A percentile compares a stretch with the other conserved stretches of the same genome.
These are phyloP conservation scores for Loxodonta africana DNA, from an alignment of 2,113 vertebrate species.

Conservation along the genomic window DNA sequence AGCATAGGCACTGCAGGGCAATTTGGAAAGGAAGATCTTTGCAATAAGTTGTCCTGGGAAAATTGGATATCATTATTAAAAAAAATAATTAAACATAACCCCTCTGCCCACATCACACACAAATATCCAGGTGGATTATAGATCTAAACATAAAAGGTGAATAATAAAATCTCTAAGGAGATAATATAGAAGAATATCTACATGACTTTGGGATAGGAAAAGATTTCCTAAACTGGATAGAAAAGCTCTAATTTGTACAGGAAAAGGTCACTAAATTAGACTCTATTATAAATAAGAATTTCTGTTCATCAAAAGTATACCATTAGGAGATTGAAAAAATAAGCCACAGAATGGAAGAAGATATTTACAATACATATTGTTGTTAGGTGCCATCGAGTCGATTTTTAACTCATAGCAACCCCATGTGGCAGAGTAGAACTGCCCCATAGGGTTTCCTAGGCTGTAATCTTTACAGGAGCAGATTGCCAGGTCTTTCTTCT, in stretches of 20 bases:
- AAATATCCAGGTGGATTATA: background rate
- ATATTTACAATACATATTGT: background rate
- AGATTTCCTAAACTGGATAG: background rate
- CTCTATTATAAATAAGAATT: background rate
- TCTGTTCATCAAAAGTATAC: background rate
- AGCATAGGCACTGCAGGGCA: background rate
- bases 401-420: background rate
- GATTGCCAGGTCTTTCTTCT: background rate
- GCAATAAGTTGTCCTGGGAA: background rate
- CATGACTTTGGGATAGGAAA: background rate
- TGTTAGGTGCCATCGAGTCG: background rate
- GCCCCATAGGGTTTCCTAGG: background rate
- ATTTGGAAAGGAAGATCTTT: background rate
- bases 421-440: background rate
- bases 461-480: background rate
- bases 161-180: slow-evolving; percentile 25
- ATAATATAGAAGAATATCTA: background rate
- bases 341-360: background rate
- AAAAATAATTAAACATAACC: background rate
- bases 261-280: background rate
- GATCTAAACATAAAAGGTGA: slow-evolving; percentile 19
- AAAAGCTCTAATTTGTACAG: slow-evolving; percentile 19
- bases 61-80: background rate
- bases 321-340: background rate
- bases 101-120: background rate